Conservation (phyloP, 2,113 vertebrate species). For the Chlorodrepanis virens region DNA sequence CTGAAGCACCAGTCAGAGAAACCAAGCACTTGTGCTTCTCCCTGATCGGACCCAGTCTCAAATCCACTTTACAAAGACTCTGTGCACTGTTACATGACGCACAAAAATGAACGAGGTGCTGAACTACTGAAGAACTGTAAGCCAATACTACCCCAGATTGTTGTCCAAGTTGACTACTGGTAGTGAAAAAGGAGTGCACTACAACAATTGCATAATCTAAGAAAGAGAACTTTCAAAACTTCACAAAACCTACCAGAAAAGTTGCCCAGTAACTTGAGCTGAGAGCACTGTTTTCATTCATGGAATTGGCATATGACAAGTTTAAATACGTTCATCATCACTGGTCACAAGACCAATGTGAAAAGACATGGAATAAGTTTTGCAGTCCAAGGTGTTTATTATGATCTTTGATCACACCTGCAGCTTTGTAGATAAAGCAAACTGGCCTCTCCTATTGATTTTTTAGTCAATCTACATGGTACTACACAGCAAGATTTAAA, state of each 20-base stretch:
- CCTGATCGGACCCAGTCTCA: fast-evolving
- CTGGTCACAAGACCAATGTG: neutral
- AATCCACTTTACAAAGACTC: neutral
- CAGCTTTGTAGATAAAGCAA: neutral
- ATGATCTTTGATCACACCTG: neutral
- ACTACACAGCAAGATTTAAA: neutral
- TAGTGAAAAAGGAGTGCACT: neutral
- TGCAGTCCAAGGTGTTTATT: neutral
- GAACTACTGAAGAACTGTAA: neutral
- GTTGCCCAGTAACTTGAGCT: neutral
- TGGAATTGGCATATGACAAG: neutral
- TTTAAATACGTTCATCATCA: neutral
- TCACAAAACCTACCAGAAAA: neutral
- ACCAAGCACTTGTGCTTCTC: neutral
- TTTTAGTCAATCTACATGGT: neutral
- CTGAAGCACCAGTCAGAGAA: neutral
- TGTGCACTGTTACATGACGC: fast-evolving
- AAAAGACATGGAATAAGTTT: neutral
- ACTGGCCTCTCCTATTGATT: neutral
- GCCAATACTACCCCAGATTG: neutral
- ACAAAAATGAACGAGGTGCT: neutral
- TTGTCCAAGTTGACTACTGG: neutral
- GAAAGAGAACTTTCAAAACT: neutral
- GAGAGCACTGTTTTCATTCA: neutral
- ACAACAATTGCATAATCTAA: neutral